Conservation (phyloP, 35 echinoderm and acorn worm genomes). For the Heliocidaris tuberculata region DNA sequence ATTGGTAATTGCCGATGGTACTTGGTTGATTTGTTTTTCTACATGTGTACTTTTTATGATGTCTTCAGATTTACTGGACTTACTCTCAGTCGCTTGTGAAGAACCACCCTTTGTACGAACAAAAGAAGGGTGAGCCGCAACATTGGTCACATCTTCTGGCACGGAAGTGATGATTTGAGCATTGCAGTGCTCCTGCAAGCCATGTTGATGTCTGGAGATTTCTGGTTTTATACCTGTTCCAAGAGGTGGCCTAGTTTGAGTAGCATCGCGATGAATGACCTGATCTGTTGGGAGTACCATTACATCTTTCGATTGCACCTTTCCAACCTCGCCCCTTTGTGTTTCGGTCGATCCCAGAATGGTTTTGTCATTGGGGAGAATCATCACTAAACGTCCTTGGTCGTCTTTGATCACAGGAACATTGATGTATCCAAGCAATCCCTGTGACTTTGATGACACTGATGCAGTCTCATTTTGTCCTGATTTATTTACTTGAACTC, state of each 20-base stretch:
- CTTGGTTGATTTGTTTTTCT: background rate
- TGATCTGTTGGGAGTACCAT: background rate
- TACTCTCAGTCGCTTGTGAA: background rate
- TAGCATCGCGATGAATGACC: background rate
- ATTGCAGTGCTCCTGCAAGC: background rate
- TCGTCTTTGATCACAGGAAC: conserved; percentile 34
- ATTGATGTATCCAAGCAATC: conserved; percentile 31
- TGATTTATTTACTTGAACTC: background rate
- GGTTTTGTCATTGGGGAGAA: conserved; percentile 5
- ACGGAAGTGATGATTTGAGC: background rate
- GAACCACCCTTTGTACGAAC: no score
- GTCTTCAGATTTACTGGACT: background rate
- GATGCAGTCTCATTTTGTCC: background rate
- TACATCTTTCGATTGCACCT: background rate
- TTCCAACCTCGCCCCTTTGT: background rate
- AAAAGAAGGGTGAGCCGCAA: background rate
- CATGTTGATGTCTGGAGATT: background rate
- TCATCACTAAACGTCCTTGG: conserved; percentile 26
- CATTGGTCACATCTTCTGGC: background rate
- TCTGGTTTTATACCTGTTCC: background rate
- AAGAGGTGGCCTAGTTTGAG: background rate
- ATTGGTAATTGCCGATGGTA: background rate
- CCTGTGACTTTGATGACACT: background rate
- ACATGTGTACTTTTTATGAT: background rate
- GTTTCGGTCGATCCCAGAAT: background rate